A percentile compares a stretch with the other conserved stretches of the same genome.
Conservation (phyloP, 2,797 vertebrate genomes). For the Gymnopithys bicolor region DNA sequence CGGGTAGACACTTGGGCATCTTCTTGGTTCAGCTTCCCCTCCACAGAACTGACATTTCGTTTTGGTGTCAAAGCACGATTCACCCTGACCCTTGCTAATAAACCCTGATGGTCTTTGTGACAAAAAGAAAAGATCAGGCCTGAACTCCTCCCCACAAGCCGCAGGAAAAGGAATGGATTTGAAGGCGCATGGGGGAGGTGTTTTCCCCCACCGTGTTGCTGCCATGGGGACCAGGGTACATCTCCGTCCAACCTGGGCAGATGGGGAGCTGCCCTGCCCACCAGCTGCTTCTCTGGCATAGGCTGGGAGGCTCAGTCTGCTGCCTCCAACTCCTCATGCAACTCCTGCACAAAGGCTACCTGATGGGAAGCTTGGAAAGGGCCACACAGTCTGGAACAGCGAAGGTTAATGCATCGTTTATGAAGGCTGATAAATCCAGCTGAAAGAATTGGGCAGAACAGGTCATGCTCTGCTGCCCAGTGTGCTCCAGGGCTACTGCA, state of each 20-base stretch:
- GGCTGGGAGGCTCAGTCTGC: not conserved
- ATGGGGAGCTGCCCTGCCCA: not conserved
- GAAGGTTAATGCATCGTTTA: rapidly evolving
- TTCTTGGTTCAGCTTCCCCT: not conserved
- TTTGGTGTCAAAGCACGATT: not conserved
- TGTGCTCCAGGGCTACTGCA: not conserved
- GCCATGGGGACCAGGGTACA: rapidly evolving
- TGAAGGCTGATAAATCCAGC: not conserved
- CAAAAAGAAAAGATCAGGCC: not conserved
- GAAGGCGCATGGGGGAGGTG: rapidly evolving
- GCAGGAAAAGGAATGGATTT: not conserved
- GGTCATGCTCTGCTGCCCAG: not conserved
- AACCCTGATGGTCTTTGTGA: not conserved
- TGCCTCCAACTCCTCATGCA: not conserved
- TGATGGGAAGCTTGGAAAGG: rapidly evolving
- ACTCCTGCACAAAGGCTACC: not conserved
- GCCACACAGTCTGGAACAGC: not conserved
- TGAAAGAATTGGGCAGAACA: not conserved
- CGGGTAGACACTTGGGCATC: not conserved
- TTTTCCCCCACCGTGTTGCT: not conserved
- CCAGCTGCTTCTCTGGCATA: not conserved
- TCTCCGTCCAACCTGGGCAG: not conserved
- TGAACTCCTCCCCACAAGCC: rapidly evolving
- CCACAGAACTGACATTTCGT: not conserved
- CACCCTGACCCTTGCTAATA: not conserved